Conservation (phyloP, 92 coral and sea anemone species). For the Virgularia gustaviana region DNA sequence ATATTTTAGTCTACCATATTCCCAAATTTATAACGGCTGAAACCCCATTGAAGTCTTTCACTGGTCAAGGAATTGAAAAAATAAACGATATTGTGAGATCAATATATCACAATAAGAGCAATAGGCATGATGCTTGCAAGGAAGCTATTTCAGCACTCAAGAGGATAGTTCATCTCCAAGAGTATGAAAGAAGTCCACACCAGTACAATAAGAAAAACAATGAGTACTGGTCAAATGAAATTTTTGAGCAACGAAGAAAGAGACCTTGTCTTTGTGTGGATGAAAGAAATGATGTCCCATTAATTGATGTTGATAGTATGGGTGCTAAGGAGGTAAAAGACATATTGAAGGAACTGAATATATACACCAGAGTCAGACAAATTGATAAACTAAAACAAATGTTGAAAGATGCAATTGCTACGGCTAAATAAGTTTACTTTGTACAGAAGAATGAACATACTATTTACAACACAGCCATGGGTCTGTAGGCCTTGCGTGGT, state of each 20-base stretch:
- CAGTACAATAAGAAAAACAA: constrained; percentile 32
- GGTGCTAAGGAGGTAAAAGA: not conserved
- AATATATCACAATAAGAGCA: constrained; percentile 46
- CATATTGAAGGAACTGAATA: constrained; percentile 1
- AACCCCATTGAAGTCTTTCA: constrained; percentile 17
- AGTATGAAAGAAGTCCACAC: constrained; percentile 39
- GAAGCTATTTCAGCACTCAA: constrained; percentile 56
- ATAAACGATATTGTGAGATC: constrained; percentile 43
- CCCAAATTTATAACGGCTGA: constrained; percentile 4
- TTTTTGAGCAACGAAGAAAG: constrained; percentile 49
- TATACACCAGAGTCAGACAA: not conserved
- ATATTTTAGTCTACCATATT: constrained; percentile 33
- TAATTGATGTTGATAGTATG: constrained; percentile 9
- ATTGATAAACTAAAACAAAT: not conserved
- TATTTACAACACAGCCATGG: too few species aligned
- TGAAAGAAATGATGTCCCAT: too few species aligned
- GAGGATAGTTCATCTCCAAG: constrained; percentile 46
- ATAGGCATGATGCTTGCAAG: constrained; percentile 52
- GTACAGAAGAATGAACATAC: too few species aligned
- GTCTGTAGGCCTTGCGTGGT: not conserved
- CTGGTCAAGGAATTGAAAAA: constrained; percentile 57
- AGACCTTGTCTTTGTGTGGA: constrained; percentile 32
- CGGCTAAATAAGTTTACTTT: too few species aligned
- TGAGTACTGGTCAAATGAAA: constrained; percentile 46
- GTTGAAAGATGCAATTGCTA: not conserved